These are phyloP conservation scores for Sesia bembeciformis DNA, from an alignment of 2,888 invertebrate species.

Conservation along the genomic window DNA sequence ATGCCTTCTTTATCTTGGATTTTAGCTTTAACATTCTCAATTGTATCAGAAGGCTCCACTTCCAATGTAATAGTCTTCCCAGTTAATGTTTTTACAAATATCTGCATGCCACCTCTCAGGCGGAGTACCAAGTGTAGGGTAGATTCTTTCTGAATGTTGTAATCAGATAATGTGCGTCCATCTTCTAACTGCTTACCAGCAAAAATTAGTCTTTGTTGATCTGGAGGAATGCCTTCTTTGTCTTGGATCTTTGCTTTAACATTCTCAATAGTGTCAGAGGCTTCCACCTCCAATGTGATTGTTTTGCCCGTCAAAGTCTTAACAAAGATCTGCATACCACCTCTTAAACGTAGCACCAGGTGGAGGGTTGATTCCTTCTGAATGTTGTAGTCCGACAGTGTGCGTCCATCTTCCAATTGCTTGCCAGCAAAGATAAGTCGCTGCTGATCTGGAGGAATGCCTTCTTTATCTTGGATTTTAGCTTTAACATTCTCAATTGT, in stretches of 20 bases:
- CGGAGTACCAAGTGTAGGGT: constrained; percentile 17
- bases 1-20: constrained; percentile 19
- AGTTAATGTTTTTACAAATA: constrained; percentile 19
- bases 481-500: constrained; percentile 32
- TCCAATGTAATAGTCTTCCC: constrained; percentile 20
- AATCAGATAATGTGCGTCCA: constrained; percentile 20
- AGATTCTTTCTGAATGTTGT: constrained; percentile 22
- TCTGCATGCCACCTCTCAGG: constrained; percentile 20
- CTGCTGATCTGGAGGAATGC: constrained; percentile 25
- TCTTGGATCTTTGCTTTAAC: constrained; percentile 23
- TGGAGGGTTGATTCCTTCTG: constrained; percentile 25
- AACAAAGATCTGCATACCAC: constrained; percentile 22
- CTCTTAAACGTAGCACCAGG: constrained; percentile 20
- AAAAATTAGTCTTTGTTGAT: constrained; percentile 19
- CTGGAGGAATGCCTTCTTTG: constrained; percentile 22
- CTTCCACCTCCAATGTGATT: constrained; percentile 19
- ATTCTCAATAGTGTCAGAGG: constrained; percentile 22
- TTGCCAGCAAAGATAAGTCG: constrained; percentile 23
- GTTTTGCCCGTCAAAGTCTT: constrained; percentile 21
- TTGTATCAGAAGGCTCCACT: constrained; percentile 18
- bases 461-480: constrained; percentile 25
- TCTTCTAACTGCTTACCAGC: constrained; percentile 21
- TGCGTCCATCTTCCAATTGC: constrained; percentile 23
- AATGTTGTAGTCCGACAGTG: constrained; percentile 23
- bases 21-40: constrained; percentile 18